Evolutionary conservation across 2,113 vertebrate species (phyloP).

Genomic region (Lanius collurio): DNA sequence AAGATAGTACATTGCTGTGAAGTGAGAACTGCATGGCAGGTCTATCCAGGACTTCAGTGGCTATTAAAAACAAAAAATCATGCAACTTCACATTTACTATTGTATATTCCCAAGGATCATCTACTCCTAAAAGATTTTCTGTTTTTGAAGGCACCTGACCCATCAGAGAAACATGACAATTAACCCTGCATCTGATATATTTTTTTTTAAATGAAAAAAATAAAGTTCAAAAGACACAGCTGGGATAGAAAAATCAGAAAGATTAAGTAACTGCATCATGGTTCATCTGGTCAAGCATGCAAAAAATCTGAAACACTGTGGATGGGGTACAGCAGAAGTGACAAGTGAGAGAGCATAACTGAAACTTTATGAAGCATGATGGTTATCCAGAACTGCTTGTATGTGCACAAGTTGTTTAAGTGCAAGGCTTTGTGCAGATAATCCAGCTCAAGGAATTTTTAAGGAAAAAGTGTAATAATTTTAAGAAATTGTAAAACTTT

Average conservation of each 20-base stretch:
- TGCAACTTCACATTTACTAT: background rate
- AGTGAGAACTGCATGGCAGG: background rate
- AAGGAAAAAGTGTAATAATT: background rate
- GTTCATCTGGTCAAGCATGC: background rate
- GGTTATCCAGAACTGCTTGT: background rate
- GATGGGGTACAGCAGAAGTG: background rate
- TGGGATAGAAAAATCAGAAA: background rate
- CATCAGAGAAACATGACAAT: background rate
- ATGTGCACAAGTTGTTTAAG: background rate
- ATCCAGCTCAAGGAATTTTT: background rate
- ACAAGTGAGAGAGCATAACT: background rate
- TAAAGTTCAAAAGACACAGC: background rate
- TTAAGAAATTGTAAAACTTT: no score
- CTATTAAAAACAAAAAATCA: background rate
- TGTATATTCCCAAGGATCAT: background rate
- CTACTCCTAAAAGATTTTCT: background rate
- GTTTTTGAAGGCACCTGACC: background rate
- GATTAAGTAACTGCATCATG: background rate
- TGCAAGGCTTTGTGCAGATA: background rate
- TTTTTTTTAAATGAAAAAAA: background rate
- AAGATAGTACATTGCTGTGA: background rate
- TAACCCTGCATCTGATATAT: background rate
- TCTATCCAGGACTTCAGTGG: background rate
- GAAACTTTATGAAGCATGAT: background rate
- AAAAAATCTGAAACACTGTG: background rate